A percentile compares a stretch with the other conserved stretches of the same genome.
These are phyloP conservation scores for Perodicticus potto DNA, from an alignment of 2,797 vertebrate species.

Conservation along the genomic window DNA sequence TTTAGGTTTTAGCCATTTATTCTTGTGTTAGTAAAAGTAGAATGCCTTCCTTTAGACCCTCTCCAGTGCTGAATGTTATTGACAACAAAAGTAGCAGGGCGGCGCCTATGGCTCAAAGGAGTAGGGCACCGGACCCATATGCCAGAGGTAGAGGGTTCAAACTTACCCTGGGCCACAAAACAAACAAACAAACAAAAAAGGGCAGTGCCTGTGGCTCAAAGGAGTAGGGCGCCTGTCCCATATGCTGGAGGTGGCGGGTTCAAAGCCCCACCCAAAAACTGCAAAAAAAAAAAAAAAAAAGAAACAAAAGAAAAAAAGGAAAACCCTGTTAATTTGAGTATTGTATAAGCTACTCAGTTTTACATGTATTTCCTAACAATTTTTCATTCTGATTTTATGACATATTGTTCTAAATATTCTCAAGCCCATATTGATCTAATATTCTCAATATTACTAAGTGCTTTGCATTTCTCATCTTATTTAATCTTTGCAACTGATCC, in stretches of 20 bases:
- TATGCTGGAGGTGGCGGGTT: too few relatives aligned
- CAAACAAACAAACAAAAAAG: too few relatives aligned
- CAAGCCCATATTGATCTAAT: too few relatives aligned
- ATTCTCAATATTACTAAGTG: not conserved
- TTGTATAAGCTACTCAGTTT: not conserved
- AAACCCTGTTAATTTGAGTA: conserved; percentile 12
- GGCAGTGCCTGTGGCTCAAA: too few relatives aligned
- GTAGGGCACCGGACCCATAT: too few relatives aligned
- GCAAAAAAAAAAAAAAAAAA: too few relatives aligned
- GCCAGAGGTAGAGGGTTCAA: too few relatives aligned
- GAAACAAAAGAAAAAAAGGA: too few relatives aligned
- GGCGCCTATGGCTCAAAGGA: too few relatives aligned
- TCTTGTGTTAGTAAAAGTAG: not conserved
- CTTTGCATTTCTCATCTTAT: not conserved
- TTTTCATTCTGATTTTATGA: conserved; percentile 33
- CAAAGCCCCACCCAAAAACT: too few relatives aligned
- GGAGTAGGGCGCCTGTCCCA: too few relatives aligned
- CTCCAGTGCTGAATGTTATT: not conserved
- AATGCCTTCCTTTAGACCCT: not conserved
- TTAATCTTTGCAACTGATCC: not conserved
- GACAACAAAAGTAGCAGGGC: not conserved
- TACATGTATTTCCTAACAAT: not conserved
- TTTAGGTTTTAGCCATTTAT: not conserved
- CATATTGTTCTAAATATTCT: not conserved
- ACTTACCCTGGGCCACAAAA: too few relatives aligned